These are phyloP conservation scores for Phymanthus crucifer DNA, from an alignment of 92 coral and sea anemone genomes.

Conservation along the genomic window DNA sequence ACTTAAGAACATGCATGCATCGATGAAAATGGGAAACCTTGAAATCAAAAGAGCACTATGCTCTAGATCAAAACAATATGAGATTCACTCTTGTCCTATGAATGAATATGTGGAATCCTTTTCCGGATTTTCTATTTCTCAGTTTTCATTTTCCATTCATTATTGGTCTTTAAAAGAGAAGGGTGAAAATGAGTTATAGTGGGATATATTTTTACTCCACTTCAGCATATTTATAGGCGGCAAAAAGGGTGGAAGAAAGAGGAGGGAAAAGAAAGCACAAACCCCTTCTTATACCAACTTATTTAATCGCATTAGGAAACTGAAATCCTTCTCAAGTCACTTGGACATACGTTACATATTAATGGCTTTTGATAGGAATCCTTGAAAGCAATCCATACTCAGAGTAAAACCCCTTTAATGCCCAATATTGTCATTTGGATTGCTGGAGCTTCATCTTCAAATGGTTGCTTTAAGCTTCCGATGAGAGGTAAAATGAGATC, in stretches of 20 bases:
- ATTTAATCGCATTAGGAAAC: slow-evolving; percentile 77
- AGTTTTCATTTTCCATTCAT: slow-evolving; percentile 1
- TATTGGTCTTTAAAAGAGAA: background rate
- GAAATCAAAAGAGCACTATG: background rate
- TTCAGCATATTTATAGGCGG: slow-evolving; percentile 1
- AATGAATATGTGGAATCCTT: too few relatives aligned
- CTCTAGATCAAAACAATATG: background rate
- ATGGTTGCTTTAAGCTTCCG: slow-evolving; percentile 81
- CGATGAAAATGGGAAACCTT: background rate
- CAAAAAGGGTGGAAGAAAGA: slow-evolving; percentile 25
- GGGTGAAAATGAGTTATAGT: slow-evolving; percentile 2
- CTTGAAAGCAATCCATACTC: slow-evolving; percentile 89
- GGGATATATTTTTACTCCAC: slow-evolving; percentile 7
- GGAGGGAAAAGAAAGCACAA: slow-evolving; percentile 46
- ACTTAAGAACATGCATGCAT: slow-evolving; percentile 3
- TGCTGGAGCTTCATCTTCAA: slow-evolving; percentile 63
- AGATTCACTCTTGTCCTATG: too few relatives aligned
- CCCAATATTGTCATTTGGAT: slow-evolving; percentile 85
- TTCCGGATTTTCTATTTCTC: background rate
- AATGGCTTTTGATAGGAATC: slow-evolving; percentile 75
- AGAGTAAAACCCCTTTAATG: slow-evolving; percentile 79
- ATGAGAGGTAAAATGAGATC: slow-evolving; percentile 84
- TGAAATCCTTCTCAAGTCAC: slow-evolving; percentile 56
- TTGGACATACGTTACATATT: slow-evolving; percentile 75
- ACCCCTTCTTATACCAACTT: slow-evolving; percentile 30